A percentile compares a stretch with the other conserved stretches of the same genome.
phyloP scores from a whole-genome alignment of 2,888 invertebrate species.

The Sipha maydis region DNA sequence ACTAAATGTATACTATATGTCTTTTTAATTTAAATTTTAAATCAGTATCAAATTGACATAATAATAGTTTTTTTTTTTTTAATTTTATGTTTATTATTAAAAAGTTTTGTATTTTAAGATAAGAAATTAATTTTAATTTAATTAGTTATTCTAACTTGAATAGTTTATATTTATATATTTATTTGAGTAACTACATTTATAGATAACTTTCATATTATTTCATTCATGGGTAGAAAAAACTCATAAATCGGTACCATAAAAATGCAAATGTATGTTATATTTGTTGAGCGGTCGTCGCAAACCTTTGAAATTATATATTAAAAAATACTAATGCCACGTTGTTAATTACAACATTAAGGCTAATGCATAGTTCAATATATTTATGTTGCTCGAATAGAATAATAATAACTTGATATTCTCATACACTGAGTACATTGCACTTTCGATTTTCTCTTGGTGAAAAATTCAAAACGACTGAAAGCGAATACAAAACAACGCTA shows the following conservation, averaged over 20 bases:
- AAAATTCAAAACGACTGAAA: neutral
- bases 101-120: no score
- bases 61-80: no score
- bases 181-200: no score
- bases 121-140: no score
- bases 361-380: neutral
- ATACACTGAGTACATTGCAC: neutral
- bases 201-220: no score
- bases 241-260: neutral
- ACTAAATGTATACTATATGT: no score
- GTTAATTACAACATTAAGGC: neutral
- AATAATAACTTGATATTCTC: neutral
- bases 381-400: neutral
- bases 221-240: neutral
- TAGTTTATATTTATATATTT: no score
- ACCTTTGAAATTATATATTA: neutral
- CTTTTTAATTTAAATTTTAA: no score
- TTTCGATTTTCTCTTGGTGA: neutral
- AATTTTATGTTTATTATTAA: no score
- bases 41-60: no score
- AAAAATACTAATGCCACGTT: neutral
- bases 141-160: no score
- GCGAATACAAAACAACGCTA: neutral
- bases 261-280: neutral
- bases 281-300: neutral